phyloP scores from a whole-genome alignment of 2,797 vertebrate genomes.

The Mus minutoides region DNA sequence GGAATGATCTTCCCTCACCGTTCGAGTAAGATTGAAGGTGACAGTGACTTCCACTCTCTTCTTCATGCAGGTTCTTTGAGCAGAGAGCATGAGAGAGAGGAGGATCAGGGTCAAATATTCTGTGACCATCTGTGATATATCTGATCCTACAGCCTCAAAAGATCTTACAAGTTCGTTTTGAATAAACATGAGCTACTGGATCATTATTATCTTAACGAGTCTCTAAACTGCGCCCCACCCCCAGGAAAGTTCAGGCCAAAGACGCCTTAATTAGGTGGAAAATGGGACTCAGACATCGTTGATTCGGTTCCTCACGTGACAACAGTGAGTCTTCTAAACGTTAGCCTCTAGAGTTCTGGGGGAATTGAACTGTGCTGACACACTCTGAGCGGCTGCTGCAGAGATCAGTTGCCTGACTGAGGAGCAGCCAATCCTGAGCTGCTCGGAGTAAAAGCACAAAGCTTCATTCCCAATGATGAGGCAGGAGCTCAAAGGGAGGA shows the following conservation, averaged over 20 bases:
- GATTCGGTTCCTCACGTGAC: background rate
- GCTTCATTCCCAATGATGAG: background rate
- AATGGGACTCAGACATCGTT: background rate
- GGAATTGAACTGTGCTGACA: background rate
- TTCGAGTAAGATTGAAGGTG: background rate
- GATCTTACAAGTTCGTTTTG: conserved; percentile 19
- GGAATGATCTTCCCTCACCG: background rate
- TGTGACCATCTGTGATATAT: background rate
- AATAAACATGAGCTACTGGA: background rate
- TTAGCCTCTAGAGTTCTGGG: background rate
- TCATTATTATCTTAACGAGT: background rate
- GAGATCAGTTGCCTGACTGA: background rate
- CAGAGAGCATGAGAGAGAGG: background rate
- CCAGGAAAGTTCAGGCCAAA: background rate
- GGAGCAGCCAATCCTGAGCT: background rate
- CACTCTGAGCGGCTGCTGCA: background rate
- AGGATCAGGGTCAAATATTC: background rate
- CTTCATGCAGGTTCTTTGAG: background rate
- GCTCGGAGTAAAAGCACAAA: background rate
- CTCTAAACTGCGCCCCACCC: background rate
- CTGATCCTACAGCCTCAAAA: conserved; percentile 5
- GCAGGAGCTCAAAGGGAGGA: background rate
- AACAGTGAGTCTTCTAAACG: conserved; percentile 5
- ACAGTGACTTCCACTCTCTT: background rate
- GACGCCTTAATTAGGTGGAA: conserved; percentile 16